Percentiles rank a stretch among this genome's conserved stretches.
These are phyloP conservation scores for Trichogramma dendrolimi DNA, from an alignment of 2,888 invertebrate species.

Conservation along the genomic window DNA sequence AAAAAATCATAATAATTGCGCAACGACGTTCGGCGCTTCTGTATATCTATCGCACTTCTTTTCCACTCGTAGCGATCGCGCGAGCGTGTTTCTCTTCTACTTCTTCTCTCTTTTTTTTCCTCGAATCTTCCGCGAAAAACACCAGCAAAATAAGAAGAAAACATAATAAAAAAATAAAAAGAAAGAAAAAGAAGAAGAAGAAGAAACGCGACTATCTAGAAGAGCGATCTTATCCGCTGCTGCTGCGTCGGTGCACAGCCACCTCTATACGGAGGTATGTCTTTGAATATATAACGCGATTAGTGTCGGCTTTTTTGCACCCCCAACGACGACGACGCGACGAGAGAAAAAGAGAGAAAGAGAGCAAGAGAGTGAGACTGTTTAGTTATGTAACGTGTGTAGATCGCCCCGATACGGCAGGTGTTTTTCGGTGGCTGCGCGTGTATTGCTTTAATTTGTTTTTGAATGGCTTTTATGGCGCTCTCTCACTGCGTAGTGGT, in stretches of 20 bases:
- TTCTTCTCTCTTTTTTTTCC: neutral
- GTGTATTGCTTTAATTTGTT: constrained; percentile 28
- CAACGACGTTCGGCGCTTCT: too few species aligned
- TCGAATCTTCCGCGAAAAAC: neutral
- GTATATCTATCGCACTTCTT: neutral
- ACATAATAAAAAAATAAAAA: too few species aligned
- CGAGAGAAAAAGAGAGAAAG: neutral
- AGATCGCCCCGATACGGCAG: constrained; percentile 10
- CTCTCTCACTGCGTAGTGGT: too few species aligned
- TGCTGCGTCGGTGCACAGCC: neutral
- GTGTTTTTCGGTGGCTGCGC: constrained; percentile 7
- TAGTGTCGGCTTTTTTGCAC: neutral
- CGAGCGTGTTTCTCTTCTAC: neutral
- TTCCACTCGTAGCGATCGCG: neutral
- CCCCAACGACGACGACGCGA: neutral
- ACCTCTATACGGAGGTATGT: neutral
- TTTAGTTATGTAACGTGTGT: constrained; percentile 27
- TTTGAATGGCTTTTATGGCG: constrained; percentile 10
- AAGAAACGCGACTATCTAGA: constrained; percentile 2
- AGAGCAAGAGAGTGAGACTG: constrained; percentile 14
- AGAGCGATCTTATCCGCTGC: constrained; percentile 3
- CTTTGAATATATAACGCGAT: constrained; percentile 23
- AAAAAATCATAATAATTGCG: too few species aligned
- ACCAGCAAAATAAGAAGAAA: too few species aligned
- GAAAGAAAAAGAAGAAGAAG: too few species aligned